phyloP scores from a whole-genome alignment of 2,797 vertebrate species.

The Buphagus erythrorhynchus region DNA sequence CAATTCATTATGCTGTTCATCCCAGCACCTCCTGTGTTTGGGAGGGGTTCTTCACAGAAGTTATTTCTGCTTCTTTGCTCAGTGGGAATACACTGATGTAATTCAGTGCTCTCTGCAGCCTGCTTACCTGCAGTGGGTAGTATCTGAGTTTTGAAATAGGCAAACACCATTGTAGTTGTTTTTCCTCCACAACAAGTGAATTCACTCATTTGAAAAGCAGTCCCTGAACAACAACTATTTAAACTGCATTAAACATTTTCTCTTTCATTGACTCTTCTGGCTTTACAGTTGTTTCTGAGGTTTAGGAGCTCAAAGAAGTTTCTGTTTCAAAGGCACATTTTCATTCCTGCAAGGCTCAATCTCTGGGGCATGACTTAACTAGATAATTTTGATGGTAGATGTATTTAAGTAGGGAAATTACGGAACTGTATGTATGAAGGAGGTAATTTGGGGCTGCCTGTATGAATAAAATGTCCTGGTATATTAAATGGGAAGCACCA shows the following conservation, averaged over 20 bases:
- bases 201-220: neutral
- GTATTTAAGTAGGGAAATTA: neutral
- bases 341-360: neutral
- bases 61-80: neutral
- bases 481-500: neutral
- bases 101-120: neutral
- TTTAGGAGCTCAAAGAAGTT: neutral
- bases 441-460: neutral
- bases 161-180: neutral
- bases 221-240: neutral
- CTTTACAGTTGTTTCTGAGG: neutral
- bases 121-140: neutral
- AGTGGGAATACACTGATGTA: neutral
- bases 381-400: neutral
- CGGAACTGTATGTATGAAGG: neutral
- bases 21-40: neutral
- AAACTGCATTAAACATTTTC: neutral
- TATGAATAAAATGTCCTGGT: neutral
- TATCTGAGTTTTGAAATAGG: neutral
- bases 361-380: neutral
- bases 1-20: neutral
- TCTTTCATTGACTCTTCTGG: neutral
- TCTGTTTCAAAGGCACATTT: neutral
- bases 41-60: neutral
- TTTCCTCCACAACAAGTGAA: neutral